A percentile compares a stretch with the other conserved stretches of the same genome.
Evolutionary conservation across 2,113 vertebrate genomes (phyloP).

Genomic region (Eidolon helvum): DNA sequence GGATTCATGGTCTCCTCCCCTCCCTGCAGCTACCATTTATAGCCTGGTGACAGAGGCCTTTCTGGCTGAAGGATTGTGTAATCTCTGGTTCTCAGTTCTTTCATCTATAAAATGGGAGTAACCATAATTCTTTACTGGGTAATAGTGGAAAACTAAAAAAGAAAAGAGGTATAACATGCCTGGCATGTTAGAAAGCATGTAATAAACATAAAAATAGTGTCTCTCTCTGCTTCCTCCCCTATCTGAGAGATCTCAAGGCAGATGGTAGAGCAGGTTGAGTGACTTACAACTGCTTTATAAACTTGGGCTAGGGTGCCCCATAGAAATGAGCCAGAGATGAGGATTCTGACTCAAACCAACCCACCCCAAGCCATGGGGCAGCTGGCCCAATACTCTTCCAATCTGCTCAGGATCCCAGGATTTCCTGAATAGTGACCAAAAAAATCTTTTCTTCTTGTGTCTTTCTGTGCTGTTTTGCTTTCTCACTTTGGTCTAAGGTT

Average conservation of each 20-base stretch:
- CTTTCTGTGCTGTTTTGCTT: not conserved
- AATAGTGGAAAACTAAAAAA: not conserved
- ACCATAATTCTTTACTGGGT: not conserved
- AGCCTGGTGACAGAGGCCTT: not conserved
- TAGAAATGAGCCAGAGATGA: not conserved
- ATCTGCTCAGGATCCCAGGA: not conserved
- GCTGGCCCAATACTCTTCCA: rapidly evolving
- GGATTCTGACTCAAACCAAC: not conserved
- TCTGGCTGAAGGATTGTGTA: not conserved
- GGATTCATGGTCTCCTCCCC: too few relatives aligned
- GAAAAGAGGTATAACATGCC: rapidly evolving
- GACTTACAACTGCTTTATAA: not conserved
- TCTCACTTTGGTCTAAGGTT: not conserved
- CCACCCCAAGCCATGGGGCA: not conserved
- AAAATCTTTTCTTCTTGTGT: not conserved
- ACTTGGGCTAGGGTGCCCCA: not conserved
- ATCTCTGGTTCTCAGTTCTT: not conserved
- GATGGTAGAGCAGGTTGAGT: not conserved
- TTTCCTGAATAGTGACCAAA: not conserved
- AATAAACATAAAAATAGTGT: not conserved
- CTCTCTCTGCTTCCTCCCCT: not conserved
- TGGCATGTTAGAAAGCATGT: not conserved
- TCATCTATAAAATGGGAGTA: not conserved
- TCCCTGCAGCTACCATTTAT: not conserved
- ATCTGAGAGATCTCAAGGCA: not conserved